Conservation (phyloP, 2,797 vertebrate species). For the Neosilurus mollespiculum region DNA sequence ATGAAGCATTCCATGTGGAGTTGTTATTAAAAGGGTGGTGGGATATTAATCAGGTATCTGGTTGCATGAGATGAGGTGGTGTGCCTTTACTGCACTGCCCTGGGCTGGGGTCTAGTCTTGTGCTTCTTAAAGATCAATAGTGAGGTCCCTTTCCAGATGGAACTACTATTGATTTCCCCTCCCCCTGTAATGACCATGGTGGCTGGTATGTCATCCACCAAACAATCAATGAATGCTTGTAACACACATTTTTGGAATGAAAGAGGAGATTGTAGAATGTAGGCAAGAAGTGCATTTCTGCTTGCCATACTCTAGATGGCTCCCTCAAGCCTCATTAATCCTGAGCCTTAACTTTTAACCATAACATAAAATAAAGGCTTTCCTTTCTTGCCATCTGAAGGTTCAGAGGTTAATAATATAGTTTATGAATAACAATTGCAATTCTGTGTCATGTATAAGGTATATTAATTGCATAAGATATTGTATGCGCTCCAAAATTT, state of each 20-base stretch:
- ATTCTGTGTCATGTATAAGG: background rate
- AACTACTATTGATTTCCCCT: slow-evolving; percentile 75
- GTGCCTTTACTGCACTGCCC: slow-evolving; percentile 50
- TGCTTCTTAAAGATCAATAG: slow-evolving; percentile 75
- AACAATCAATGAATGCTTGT: slow-evolving; percentile 70
- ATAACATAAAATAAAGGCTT: slow-evolving; percentile 3
- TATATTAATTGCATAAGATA: too few species aligned
- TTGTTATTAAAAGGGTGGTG: slow-evolving; percentile 68
- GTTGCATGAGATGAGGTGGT: slow-evolving; percentile 62
- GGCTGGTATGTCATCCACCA: slow-evolving; percentile 70
- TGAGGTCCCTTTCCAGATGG: slow-evolving; percentile 78
- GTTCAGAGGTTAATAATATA: background rate
- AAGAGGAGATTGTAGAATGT: slow-evolving; percentile 55
- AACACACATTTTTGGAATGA: slow-evolving; percentile 69
- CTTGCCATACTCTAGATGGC: slow-evolving; percentile 66
- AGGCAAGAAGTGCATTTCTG: slow-evolving; percentile 39
- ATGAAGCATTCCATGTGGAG: slow-evolving; percentile 65
- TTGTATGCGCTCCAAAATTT: background rate
- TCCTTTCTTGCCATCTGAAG: background rate
- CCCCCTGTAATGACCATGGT: slow-evolving; percentile 69
- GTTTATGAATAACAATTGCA: background rate
- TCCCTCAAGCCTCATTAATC: slow-evolving; percentile 58
- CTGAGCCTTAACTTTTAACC: slow-evolving; percentile 7
- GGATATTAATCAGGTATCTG: slow-evolving; percentile 55
- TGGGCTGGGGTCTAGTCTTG: slow-evolving; percentile 62